Evolutionary conservation across 2,797 vertebrate genomes (phyloP).

Genomic region (Tauraco hartlaubi): DNA sequence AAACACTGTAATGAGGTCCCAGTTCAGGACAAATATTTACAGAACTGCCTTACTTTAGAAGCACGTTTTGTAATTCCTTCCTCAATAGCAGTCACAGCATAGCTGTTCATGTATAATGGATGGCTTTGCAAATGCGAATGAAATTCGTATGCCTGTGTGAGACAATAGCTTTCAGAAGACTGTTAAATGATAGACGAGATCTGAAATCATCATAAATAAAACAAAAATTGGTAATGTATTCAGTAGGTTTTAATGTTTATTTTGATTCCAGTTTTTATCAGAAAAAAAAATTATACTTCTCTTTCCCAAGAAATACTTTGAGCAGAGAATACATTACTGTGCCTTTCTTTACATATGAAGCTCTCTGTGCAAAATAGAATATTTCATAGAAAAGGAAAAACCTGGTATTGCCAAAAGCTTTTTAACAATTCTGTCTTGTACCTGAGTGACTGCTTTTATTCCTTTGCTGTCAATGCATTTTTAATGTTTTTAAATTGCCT

Average conservation of each 20-base stretch:
- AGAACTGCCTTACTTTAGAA: not conserved
- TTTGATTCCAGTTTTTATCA: not conserved
- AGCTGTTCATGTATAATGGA: constrained; percentile 3
- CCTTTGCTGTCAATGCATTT: constrained; percentile 35
- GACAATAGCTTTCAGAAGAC: not conserved
- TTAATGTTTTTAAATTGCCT: constrained; percentile 50
- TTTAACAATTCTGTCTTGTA: not conserved
- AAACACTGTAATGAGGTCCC: constrained; percentile 11
- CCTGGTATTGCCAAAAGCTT: not conserved
- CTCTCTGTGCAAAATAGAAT: not conserved
- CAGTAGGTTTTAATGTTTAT: not conserved
- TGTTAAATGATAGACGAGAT: not conserved
- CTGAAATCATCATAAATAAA: constrained; percentile 13
- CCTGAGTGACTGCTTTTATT: constrained; percentile 4
- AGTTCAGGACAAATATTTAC: constrained; percentile 26
- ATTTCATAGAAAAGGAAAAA: not conserved
- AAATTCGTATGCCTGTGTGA: not conserved
- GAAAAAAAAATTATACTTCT: not conserved
- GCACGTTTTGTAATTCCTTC: not conserved
- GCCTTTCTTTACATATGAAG: not conserved
- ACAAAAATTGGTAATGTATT: not conserved
- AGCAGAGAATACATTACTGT: not conserved
- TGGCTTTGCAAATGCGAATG: not conserved
- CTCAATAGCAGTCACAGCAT: not conserved
- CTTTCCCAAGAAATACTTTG: not conserved